Evolutionary conservation across 2,797 vertebrate species (phyloP), one percentile per base, ranked within the genome.

Genomic region (Sebastolobus alascanus): DNA sequence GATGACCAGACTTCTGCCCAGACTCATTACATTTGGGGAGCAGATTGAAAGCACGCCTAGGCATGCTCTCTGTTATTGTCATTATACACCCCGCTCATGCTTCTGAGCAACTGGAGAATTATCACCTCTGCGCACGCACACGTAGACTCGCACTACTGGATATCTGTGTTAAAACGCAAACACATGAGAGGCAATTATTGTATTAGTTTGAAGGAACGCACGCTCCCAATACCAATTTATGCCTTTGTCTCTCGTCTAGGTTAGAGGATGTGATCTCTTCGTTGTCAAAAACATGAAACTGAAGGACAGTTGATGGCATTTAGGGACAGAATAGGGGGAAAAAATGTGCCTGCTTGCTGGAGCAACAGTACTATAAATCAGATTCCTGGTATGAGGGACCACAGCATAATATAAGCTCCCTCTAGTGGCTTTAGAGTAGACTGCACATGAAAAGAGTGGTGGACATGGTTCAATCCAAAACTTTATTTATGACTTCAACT

Each of bases 361-460:
- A 81, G 65, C 68, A 71, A 67, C 67, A 65, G 70, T 20, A 63
- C 33, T 64, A 38, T 61, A 66, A 64, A 77, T 71, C 33, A 72
- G 14, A 83, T 31, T 77, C 29, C 50, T 80, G 43, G 63, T 52
- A 77, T 68, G 22, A 40, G 38, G 58, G 58, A 14, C 22, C 74
- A 73, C 37, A 79, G 90, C 80, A 94, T 89, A 90, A 89, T 93
- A 78, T 75, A 95, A 92, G 94, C 95, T 91, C 96, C 95, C 94
- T 96, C 96, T 96, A 94, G 95, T 96, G 96, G 96, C 75, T 75
- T 52, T 43, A 87, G 8, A 89, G 73, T n/a, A 85, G 73, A 94
- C 40, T 86, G 77, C 90, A 67, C 18, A 14, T 82, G 12, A 35
- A 35, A 25, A 35, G 7, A 58, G n/a, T 38, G 22, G 43, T 27